Evolutionary conservation across 37 sponge, comb jelly and placozoan species (phyloP), one percentile per base, ranked within the genome.

Genomic region (Mnemiopsis leidyi): DNA sequence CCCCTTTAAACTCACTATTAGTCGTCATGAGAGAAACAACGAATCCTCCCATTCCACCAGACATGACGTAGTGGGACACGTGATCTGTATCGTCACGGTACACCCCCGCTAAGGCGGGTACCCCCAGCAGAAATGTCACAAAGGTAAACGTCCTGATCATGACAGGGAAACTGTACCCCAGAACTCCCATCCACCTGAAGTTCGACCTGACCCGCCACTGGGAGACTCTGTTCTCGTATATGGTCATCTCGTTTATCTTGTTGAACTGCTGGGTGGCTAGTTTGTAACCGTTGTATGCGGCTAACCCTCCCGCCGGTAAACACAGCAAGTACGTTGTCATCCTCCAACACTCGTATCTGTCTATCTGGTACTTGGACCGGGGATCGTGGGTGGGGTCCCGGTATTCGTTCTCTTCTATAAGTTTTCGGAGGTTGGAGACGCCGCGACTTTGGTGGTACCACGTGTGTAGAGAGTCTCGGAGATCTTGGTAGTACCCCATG

Each of bases 271-370:
- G 9, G 3, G 79, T 77, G 9, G 32, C 79, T 33, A 36, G 36
- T 77, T 18, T 77, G 32, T 32, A 77, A 32, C 79, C 79, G 16
- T 13, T 20, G 36, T 34, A 77, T 0, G 79, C 79, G 2, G 79
- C 79, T 0, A 77, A 0, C 20, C 2, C 35, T 0, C 79, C 79
- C 18, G 36, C 35, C 36, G 32, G 79, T 1, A 32, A 13, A 31
- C 32, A 31, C 79, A 77, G 26, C 32, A 32, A 34, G 20, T 31
- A 16, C 9, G 35, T 77, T 1, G 35, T 34, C 0, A 34, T 18
- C 79, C 79, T 26, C 79, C 79, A 77, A 31, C 26, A 34, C 36
- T 77, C 79, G 35, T 77, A 77, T 20, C 79, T 77, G 36, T 77
- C 79, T 77, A 77, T 77, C 18, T 77, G 79, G 79, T 77, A 77